Evolutionary conservation across 2,888 invertebrate genomes (phyloP), one percentile per base, ranked within the genome.

Genomic region (Petrolisthes manimaculis): DNA sequence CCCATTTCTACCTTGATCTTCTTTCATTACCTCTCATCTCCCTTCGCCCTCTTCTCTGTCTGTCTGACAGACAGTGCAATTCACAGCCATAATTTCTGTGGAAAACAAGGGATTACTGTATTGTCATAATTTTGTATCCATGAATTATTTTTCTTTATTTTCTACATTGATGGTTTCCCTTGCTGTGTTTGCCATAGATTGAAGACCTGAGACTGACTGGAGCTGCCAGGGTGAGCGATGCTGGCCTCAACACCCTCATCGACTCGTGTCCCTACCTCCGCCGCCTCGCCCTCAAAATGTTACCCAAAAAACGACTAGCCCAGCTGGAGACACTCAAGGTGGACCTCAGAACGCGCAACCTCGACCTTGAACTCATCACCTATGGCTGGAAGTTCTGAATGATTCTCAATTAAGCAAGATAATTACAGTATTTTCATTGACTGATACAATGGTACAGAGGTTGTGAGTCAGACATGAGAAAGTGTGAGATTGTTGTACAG

Each of bases 301-400:
- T 89, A 69, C 89, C 89, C 56, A 84, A 81, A 83, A 85, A 89
- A 21, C 85, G 89, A 37, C 86, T 89, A 55, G 89, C 89, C 61
- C 71, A 89, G 24, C 69, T 89, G n/a, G 89, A 89, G 79, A 53
- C 78, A n/a, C 85, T 89, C 71, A 89, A 89, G 83, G 79, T 86
- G 24, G 85, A 83, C 51, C 24, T 86, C 69, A 56, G 89, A 53
- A 74, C 67, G 18, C 24, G 82, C 18, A 89, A 89, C 82, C 85
- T 89, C 12, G 89, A 89, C 18, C 54, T 89, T 21, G 89, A 89
- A 12, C 74, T 89, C 9, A 89, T 89, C 55, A 89, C 89, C 8
- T 89, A 86, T 55, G 89, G 89, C 18, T 89, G 89, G 89, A 89
- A 89, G 83, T 85, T 82, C n/a, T 89, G 71, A 89, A 37, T 37